Conservation (phyloP, 1,140 invertebrate species). For the Oryctes rhinoceros region DNA sequence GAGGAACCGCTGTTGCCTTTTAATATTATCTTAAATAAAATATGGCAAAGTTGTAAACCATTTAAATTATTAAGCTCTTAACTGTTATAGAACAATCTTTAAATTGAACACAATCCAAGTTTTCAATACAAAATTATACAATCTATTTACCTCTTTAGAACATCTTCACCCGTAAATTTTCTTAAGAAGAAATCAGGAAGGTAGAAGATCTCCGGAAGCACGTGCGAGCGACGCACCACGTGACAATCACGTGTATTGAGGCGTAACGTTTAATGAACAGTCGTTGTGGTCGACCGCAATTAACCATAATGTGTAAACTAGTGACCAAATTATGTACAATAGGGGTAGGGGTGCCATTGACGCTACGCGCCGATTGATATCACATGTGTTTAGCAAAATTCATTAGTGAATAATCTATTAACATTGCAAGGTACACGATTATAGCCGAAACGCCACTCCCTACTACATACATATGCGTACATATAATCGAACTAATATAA, state of each 20-base stretch:
- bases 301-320: constrained; percentile 62
- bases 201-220: neutral
- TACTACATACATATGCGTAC: neutral
- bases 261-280: constrained; percentile 60
- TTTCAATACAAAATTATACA: no score
- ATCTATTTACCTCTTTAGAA: no score
- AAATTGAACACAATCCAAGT: no score
- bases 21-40: no score
- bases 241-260: constrained; percentile 56
- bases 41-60: no score
- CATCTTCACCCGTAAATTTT: no score
- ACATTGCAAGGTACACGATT: constrained; percentile 42
- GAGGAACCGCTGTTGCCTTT: no score
- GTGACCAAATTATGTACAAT: constrained; percentile 61
- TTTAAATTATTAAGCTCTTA: no score
- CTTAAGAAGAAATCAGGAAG: neutral
- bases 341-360: constrained; percentile 55
- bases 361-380: constrained; percentile 58
- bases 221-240: constrained; percentile 49
- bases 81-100: no score
- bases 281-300: constrained; percentile 59
- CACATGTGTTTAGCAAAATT: constrained; percentile 56
- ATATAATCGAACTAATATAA: constrained; percentile 23
- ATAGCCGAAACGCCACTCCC: constrained; percentile 21
- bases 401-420: constrained; percentile 52